Evolutionary conservation across 2,888 invertebrate genomes (phyloP).

Genomic region (Dolichomitus sp.): DNA sequence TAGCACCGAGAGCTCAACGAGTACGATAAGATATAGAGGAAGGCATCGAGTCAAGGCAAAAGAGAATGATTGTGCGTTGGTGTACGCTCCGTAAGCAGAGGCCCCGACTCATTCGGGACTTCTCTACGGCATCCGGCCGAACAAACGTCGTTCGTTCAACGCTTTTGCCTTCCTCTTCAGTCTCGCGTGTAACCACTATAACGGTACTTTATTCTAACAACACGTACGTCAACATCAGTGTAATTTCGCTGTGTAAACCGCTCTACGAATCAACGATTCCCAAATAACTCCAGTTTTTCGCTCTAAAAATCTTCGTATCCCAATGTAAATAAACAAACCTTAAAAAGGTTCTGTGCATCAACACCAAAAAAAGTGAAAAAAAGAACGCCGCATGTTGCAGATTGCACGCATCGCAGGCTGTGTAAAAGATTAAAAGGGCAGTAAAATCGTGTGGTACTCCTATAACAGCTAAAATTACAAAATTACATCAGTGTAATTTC

Average conservation of each 20-base stretch:
- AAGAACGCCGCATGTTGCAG: too few relatives aligned
- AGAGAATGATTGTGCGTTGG: constrained; percentile 18
- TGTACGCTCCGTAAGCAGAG: neutral
- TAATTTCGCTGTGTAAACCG: constrained; percentile 1
- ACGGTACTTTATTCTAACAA: constrained; percentile 50
- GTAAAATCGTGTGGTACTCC: too few relatives aligned
- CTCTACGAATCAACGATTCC: neutral
- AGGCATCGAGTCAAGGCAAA: constrained; percentile 37
- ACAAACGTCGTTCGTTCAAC: neutral
- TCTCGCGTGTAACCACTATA: constrained; percentile 24
- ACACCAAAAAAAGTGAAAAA: too few relatives aligned
- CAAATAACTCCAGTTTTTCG: too few relatives aligned
- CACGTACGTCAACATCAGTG: constrained; percentile 17
- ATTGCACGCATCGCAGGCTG: too few relatives aligned
- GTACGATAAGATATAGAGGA: constrained; percentile 35
- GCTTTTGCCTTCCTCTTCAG: neutral
- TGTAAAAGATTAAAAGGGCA: too few relatives aligned
- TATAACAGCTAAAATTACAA: too few relatives aligned
- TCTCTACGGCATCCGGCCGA: constrained; percentile 4
- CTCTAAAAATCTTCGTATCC: too few relatives aligned
- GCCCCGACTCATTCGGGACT: constrained; percentile 22
- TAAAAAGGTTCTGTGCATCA: too few relatives aligned
- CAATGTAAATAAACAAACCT: too few relatives aligned
- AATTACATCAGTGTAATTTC: constrained; percentile 21
- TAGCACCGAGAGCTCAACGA: constrained; percentile 27